These are phyloP conservation scores for Orussus abietinus DNA, from an alignment of 1,140 invertebrate species.

Conservation along the genomic window DNA sequence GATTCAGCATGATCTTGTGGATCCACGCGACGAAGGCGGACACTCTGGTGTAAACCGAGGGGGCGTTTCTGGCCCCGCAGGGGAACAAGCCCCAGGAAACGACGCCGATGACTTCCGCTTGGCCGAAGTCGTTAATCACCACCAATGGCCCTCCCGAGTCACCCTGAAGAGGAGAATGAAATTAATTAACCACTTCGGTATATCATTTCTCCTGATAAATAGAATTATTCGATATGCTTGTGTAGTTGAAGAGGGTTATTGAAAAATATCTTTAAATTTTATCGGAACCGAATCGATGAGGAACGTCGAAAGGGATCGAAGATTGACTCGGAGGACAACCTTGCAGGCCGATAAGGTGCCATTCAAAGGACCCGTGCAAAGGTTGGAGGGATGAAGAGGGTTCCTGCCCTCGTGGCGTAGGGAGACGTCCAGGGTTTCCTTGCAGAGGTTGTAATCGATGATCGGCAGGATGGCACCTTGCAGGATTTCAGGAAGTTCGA, in stretches of 20 bases:
- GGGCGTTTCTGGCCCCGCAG: slow-evolving; percentile 60
- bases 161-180: slow-evolving; percentile 42
- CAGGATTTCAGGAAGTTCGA: slow-evolving; percentile 38
- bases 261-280: no score
- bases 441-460: slow-evolving; percentile 43
- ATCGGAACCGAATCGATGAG: no score
- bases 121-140: slow-evolving; percentile 24
- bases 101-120: slow-evolving; percentile 56
- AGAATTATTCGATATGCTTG: no score
- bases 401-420: slow-evolving; percentile 35
- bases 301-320: no score
- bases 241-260: no score
- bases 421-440: slow-evolving; percentile 26
- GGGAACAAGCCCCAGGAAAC: slow-evolving; percentile 74
- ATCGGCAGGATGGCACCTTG: slow-evolving; percentile 50
- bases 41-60: slow-evolving; percentile 69
- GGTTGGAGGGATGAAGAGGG: slow-evolving; percentile 47
- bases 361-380: slow-evolving; percentile 52
- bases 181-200: neutral
- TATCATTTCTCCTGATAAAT: neutral
- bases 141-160: slow-evolving; percentile 67
- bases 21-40: slow-evolving; percentile 56
- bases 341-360: slow-evolving; percentile 51
- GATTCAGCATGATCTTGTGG: slow-evolving; percentile 18
- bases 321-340: no score